phyloP scores from a whole-genome alignment of 2,113 vertebrate species.

The Merops nubicus region DNA sequence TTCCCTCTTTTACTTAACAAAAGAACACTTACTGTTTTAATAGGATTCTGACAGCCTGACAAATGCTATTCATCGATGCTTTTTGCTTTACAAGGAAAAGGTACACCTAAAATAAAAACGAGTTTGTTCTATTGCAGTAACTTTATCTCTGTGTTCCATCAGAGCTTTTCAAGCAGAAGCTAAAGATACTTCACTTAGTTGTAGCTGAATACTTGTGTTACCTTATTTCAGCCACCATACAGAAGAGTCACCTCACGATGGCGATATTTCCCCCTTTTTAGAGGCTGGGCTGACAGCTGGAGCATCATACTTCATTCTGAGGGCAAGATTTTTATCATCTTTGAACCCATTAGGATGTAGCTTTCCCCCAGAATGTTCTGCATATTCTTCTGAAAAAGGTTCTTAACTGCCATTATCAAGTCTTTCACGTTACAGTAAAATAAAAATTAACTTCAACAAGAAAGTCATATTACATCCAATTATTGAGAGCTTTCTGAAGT shows the following conservation, averaged over 20 bases:
- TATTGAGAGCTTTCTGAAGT: neutral
- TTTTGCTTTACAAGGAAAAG: neutral
- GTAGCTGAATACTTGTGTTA: accelerated
- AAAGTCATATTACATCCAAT: neutral
- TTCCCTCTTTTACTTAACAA: neutral
- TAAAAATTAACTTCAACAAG: neutral
- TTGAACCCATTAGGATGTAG: neutral
- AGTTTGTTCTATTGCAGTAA: neutral
- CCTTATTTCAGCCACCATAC: neutral
- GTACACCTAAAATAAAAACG: neutral
- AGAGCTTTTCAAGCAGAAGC: neutral
- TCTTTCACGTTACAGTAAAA: neutral
- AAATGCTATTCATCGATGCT: neutral
- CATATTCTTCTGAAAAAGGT: neutral
- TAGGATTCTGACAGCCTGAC: neutral
- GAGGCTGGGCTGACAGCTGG: neutral
- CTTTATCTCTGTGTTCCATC: neutral
- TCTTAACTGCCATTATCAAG: neutral
- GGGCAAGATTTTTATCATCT: neutral
- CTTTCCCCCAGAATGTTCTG: neutral
- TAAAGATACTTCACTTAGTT: neutral
- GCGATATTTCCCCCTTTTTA: constrained; percentile 14
- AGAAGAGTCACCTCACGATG: neutral
- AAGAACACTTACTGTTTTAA: neutral
- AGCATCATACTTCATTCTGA: neutral